These are phyloP conservation scores for Zenarchopterus dispar DNA, from an alignment of 2,797 vertebrate species.

Conservation along the genomic window DNA sequence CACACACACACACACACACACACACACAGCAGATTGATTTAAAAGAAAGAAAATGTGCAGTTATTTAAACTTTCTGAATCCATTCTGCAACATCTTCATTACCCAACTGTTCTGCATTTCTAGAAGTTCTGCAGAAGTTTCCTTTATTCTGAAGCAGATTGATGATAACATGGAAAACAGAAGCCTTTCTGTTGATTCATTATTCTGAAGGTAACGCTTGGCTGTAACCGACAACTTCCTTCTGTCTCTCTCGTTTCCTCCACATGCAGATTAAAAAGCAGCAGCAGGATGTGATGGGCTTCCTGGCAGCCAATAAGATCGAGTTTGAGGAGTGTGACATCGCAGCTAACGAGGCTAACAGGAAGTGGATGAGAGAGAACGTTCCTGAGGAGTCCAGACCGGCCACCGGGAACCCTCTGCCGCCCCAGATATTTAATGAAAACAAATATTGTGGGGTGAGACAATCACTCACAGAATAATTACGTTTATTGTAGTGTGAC, in stretches of 20 bases:
- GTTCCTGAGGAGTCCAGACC: constrained; percentile 90
- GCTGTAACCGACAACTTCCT: constrained; percentile 56
- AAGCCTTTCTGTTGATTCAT: constrained; percentile 33
- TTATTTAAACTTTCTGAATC: not conserved
- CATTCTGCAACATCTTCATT: constrained; percentile 4
- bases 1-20: constrained; percentile 21
- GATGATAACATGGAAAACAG: constrained; percentile 15
- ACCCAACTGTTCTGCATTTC: not conserved
- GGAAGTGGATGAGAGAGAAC: constrained; percentile 98
- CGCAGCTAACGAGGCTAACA: constrained; percentile 91
- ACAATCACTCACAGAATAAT: not conserved
- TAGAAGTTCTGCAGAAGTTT: constrained; percentile 1
- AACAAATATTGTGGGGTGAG: constrained; percentile 94
- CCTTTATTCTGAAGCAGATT: constrained; percentile 26
- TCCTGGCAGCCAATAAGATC: constrained; percentile 94
- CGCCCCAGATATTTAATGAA: constrained; percentile 96
- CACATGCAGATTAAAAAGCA: constrained; percentile 93
- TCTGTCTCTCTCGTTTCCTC: constrained; percentile 14
- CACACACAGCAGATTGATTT: not conserved
- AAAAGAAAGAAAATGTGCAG: constrained; percentile 30
- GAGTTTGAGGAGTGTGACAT: constrained; percentile 96
- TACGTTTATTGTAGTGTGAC: too few species aligned
- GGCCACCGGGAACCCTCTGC: constrained; percentile 88
- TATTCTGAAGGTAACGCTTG: constrained; percentile 13
- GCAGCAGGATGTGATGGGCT: constrained; percentile 94